Evolutionary conservation across 2,113 vertebrate genomes (phyloP), one percentile per base, ranked within the genome.

Genomic region (Scomber colias): DNA sequence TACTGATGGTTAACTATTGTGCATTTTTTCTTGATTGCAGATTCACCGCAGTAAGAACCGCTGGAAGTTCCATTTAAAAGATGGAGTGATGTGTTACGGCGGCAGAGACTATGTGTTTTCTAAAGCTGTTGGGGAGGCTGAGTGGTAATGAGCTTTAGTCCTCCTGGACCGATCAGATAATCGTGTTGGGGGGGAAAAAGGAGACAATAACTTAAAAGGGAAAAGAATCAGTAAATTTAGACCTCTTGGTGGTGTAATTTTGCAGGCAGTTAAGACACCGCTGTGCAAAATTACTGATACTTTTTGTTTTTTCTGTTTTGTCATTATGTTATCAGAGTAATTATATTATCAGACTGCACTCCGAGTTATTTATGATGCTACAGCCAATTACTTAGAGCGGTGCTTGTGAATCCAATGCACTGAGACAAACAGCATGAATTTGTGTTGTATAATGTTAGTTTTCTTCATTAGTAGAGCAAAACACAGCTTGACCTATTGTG

Each of bases 41-140:
- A 98, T 99, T 92, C 98, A 99, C 87, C 96, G 97, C 91, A 98
- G 95, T 80, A 99, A 99, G 93, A 99, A 99, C 93, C 97, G 96
- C 75, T 99, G 98, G 98, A 99, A 98, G 92, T 99, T 99, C 91
- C 98, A 94, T 88, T 92, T 99, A 90, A 99, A 97, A 91, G 97
- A 98, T 57, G 98, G 97, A 45, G 95, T 99, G 77, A 97, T 99
- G 96, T 96, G 96, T 87, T 97, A 97, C 49, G 92, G 94, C 21
- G 97, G 98, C 57, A 97, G 96, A 90, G 98, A 99, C 84, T 97
- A 98, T 30, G 96, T 98, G 63, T 99, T 99, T 91, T 96, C 97
- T 31, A 99, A 98, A 95, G 98, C 97, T 16, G 86, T 96, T 45
- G 98, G 98, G 70, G 97, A 99, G 89, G 98, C 98, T 0, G 98